Conservation (phyloP, 2,797 vertebrate species). For the Hippocampus kuda region DNA sequence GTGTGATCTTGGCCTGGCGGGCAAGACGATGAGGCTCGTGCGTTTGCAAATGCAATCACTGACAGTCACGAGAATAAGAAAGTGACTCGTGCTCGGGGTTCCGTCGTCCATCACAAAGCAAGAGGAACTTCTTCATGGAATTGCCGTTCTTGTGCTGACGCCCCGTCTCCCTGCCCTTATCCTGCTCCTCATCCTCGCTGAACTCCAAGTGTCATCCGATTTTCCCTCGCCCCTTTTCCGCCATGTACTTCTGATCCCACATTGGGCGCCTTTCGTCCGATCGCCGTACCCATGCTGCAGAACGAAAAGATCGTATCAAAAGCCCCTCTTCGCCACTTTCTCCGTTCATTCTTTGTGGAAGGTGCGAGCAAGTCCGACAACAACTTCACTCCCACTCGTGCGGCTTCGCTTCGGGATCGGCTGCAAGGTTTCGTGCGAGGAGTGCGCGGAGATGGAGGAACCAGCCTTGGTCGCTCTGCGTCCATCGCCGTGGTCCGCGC, state of each 20-base stretch:
- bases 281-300: too few species aligned
- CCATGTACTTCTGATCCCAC: constrained; percentile 2
- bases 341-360: constrained; percentile 15
- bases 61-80: constrained; percentile 21
- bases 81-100: constrained; percentile 16
- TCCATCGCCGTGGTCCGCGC: constrained; percentile 22
- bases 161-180: constrained; percentile 1
- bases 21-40: constrained; percentile 15
- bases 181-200: constrained; percentile 11
- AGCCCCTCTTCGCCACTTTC: background rate
- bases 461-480: constrained; percentile 16
- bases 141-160: constrained; percentile 12
- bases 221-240: constrained; percentile 14
- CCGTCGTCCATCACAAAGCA: constrained; percentile 8
- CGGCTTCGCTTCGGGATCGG: constrained; percentile 5
- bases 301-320: constrained; percentile 8
- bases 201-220: constrained; percentile 4
- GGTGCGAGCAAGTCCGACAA: background rate
- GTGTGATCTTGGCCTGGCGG: constrained; percentile 12
- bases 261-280: background rate
- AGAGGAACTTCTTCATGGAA: constrained; percentile 7
- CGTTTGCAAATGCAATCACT: constrained; percentile 9
- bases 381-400: constrained; percentile 11
- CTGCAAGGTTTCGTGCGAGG: constrained; percentile 2
- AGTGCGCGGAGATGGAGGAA: constrained; percentile 22